Percentiles rank a stretch among this genome's conserved stretches.
phyloP scores from a whole-genome alignment of 1,140 invertebrate species.

The Leucophenga varia region DNA sequence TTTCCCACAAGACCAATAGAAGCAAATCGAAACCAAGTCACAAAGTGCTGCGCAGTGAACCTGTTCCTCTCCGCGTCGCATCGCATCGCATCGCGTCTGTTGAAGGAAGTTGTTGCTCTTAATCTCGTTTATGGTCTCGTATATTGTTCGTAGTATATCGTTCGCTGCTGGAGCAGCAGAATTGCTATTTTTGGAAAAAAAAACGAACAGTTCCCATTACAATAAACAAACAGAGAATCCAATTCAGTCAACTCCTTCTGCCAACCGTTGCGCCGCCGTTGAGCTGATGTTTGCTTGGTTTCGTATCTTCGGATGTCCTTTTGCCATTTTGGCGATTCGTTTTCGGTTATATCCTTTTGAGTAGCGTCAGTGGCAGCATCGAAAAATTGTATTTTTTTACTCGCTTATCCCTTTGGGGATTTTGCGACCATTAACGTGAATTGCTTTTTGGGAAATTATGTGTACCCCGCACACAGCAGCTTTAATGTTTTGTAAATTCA shows the following conservation, averaged over 20 bases:
- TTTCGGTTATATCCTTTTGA: too few relatives aligned
- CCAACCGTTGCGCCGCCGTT: constrained; percentile 18
- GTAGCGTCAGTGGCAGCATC: constrained; percentile 20
- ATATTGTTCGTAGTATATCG: constrained; percentile 33
- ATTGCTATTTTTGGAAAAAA: constrained; percentile 1
- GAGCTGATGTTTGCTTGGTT: constrained; percentile 20
- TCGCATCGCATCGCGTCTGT: constrained; percentile 24
- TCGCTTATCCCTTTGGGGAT: constrained; percentile 47
- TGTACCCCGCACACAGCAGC: constrained; percentile 39
- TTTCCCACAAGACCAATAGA: constrained; percentile 47
- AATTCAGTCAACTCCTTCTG: not conserved
- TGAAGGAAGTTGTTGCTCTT: constrained; percentile 33
- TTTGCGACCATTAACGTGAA: constrained; percentile 51
- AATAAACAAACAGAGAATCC: constrained; percentile 41
- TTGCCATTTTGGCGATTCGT: constrained; percentile 37
- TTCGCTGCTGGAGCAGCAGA: constrained; percentile 14
- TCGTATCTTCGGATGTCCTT: constrained; percentile 49
- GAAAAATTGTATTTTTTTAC: constrained; percentile 23
- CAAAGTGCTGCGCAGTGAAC: constrained; percentile 13
- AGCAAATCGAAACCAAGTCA: constrained; percentile 42
- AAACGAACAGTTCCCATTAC: constrained; percentile 33
- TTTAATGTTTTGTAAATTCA: constrained; percentile 56
- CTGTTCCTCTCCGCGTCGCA: constrained; percentile 27
- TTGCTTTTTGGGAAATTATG: constrained; percentile 55
- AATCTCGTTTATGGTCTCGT: constrained; percentile 48